These are phyloP conservation scores for Hydractinia echinata DNA, from an alignment of 30 jellyfish, hydroid and myxozoan species.

Conservation along the genomic window DNA sequence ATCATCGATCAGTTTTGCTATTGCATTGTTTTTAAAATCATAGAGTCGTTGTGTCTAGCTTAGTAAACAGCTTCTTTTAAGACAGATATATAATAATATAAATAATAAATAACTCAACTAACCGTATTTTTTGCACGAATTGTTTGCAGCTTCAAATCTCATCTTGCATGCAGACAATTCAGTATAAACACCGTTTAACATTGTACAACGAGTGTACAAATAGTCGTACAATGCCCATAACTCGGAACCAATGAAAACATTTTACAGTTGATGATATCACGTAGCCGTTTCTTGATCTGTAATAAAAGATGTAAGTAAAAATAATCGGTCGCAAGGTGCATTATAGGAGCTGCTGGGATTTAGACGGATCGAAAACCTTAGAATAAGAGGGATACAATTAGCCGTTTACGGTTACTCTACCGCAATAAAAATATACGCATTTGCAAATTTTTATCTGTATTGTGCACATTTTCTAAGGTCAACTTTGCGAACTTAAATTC, in stretches of 20 bases:
- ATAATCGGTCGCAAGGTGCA: no score
- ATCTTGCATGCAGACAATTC: constrained; percentile 20
- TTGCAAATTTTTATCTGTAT: no score
- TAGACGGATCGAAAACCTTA: no score
- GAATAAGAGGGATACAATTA: no score
- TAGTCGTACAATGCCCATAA: constrained; percentile 25
- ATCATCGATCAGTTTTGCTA: background rate
- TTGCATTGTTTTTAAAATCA: background rate
- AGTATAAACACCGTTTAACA: constrained; percentile 14
- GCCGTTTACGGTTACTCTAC: no score
- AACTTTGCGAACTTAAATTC: no score
- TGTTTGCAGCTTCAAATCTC: constrained; percentile 13
- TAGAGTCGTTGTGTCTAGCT: no score
- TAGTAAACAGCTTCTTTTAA: no score
- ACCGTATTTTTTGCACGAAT: constrained; percentile 21
- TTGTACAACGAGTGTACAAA: constrained; percentile 16
- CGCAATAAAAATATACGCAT: no score
- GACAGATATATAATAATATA: background rate
- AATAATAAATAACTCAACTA: background rate
- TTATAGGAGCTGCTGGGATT: no score
- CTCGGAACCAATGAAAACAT: background rate
- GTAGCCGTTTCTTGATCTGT: constrained; percentile 11
- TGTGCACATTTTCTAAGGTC: no score
- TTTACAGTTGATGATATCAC: constrained; percentile 25
- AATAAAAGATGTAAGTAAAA: background rate